Evolutionary conservation across 1,140 invertebrate genomes (phyloP), one percentile per base, ranked within the genome.

Genomic region (Bombus affinis): DNA sequence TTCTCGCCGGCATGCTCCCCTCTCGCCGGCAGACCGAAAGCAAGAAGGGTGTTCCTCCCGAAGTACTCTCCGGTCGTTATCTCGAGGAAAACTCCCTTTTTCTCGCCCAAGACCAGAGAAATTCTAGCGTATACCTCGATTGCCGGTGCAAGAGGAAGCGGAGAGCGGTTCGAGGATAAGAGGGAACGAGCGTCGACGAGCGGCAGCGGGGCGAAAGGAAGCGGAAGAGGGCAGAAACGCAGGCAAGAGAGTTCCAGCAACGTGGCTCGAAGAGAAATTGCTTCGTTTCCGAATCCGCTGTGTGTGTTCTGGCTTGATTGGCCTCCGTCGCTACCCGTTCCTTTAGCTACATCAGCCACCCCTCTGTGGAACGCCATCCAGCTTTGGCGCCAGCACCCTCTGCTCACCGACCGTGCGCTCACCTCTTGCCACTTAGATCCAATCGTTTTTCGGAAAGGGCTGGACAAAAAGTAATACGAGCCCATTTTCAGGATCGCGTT

Each of bases 211-310:
- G 65, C 32, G 65, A n/a, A n/a, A 62, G 59, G 59, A 66, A 35
- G 6, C 65, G 72, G 77, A 62, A 47, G 72, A 86, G 86, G 89
- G 80, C 74, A 83, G 82, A 75, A 89, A 86, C 86, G 88, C 80
- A 79, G 83, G 25, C 75, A 44, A 70, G 83, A 65, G 83, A 85
- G 83, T 90, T 85, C 85, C 81, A 86, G 80, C 91, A 92, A 91
- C 91, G 92, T 93, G 92, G 92, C 87, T 90, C 78, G 92, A 93
- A 92, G 91, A 93, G 92, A 92, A 93, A 93, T 92, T 92, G 91
- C 92, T 92, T 92, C 91, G 91, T 93, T 93, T 92, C 91, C 91
- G 89, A 92, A 92, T 92, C 86, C 87, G 86, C 87, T 89, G 89
- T 92, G 89, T 92, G 82, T 90, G 89, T 90, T 90, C 89, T 87